Percentiles rank a stretch among this genome's conserved stretches.
Conservation (phyloP, 1,140 invertebrate species). For the Drosophila parvula region DNA sequence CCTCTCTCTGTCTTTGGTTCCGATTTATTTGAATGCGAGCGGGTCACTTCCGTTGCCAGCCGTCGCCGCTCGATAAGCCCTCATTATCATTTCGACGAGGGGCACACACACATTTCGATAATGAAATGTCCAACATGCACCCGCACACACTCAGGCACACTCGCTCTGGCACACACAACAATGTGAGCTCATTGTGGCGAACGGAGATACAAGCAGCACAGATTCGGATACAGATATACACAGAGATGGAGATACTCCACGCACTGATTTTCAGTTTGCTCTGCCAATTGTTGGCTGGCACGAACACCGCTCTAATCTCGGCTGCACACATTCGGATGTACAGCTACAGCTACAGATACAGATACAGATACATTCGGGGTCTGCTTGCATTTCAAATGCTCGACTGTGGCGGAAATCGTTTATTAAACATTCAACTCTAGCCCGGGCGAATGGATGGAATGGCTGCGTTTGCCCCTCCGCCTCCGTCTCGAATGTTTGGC, state of each 20-base stretch:
- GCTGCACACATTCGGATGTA: slow-evolving; percentile 52
- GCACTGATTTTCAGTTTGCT: slow-evolving; percentile 75
- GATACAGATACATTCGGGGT: slow-evolving; percentile 16
- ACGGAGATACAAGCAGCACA: slow-evolving; percentile 45
- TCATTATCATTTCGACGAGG: slow-evolving; percentile 69
- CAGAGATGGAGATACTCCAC: slow-evolving; percentile 64
- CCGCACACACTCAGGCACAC: slow-evolving; percentile 54
- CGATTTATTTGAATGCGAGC: slow-evolving; percentile 43
- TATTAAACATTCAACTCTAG: slow-evolving; percentile 72
- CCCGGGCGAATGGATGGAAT: slow-evolving; percentile 1
- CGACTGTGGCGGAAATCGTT: slow-evolving; percentile 71
- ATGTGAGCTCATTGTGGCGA: slow-evolving; percentile 74
- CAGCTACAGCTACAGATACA: slow-evolving; percentile 4
- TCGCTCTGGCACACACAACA: slow-evolving; percentile 30
- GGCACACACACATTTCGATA: slow-evolving; percentile 59
- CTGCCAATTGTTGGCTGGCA: slow-evolving; percentile 68
- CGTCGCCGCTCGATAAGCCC: slow-evolving; percentile 62
- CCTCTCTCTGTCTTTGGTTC: slow-evolving; percentile 2
- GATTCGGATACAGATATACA: slow-evolving; percentile 39
- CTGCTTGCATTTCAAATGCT: slow-evolving; percentile 62
- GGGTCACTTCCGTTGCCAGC: slow-evolving; percentile 34
- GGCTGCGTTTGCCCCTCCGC: slow-evolving; percentile 6
- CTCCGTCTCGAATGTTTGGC: slow-evolving; percentile 17
- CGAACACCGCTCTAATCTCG: slow-evolving; percentile 73
- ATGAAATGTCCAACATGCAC: slow-evolving; percentile 78